Evolutionary conservation across 1,140 invertebrate genomes (phyloP).

Genomic region (Psix sp.): DNA sequence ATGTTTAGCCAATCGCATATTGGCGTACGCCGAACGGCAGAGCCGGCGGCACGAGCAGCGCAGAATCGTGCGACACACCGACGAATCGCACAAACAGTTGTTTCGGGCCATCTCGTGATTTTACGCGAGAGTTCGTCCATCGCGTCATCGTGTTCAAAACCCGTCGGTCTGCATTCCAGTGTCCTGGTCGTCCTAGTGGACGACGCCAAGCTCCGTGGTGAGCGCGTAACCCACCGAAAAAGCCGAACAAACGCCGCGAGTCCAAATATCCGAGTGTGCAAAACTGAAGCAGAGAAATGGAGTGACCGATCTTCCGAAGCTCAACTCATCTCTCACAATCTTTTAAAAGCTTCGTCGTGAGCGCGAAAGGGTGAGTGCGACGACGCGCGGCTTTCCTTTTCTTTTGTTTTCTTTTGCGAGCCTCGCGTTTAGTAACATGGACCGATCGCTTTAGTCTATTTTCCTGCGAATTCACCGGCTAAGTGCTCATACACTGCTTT

Average conservation of each 20-base stretch:
- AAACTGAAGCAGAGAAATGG: neutral
- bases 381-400: conserved; percentile 43
- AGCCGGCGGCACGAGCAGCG: conserved; percentile 21
- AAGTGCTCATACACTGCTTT: conserved; percentile 1
- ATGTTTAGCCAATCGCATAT: neutral
- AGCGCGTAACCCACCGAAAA: conserved; percentile 11
- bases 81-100: conserved; percentile 30
- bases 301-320: conserved; percentile 9
- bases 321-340: conserved; percentile 20
- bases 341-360: conserved; percentile 41
- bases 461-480: conserved; percentile 1
- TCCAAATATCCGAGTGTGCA: neutral
- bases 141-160: conserved; percentile 61
- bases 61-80: conserved; percentile 40
- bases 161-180: conserved; percentile 62
- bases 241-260: conserved; percentile 2
- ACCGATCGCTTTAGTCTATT: conserved; percentile 12
- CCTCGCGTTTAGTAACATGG: conserved; percentile 17
- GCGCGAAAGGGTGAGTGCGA: conserved; percentile 60
- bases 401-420: conserved; percentile 31
- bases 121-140: conserved; percentile 49
- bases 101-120: conserved; percentile 47
- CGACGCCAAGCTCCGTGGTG: conserved; percentile 49
- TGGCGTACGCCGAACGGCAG: conserved; percentile 10
- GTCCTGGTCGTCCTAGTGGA: conserved; percentile 55